phyloP scores from a whole-genome alignment of 2,797 vertebrate species.

The Gallirallus australis region DNA sequence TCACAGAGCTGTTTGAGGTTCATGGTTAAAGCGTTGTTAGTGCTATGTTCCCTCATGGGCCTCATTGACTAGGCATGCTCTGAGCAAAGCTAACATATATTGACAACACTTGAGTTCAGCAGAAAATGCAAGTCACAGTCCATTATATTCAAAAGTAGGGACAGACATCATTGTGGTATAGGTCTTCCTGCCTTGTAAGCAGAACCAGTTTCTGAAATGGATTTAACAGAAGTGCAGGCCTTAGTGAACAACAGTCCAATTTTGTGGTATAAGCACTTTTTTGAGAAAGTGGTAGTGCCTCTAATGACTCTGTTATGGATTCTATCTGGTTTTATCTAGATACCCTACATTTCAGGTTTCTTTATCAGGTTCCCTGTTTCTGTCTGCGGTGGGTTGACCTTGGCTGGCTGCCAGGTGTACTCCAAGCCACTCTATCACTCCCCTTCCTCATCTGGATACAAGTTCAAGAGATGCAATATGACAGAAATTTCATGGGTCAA shows the following conservation, averaged over 20 bases:
- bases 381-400: background rate
- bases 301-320: background rate
- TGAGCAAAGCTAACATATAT: background rate
- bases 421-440: background rate
- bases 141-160: background rate
- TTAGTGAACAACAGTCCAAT: background rate
- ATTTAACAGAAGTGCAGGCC: background rate
- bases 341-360: background rate
- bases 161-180: background rate
- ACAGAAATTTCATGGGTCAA: accelerated
- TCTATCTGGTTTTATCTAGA: background rate
- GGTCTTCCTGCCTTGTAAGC: background rate
- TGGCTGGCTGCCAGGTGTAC: accelerated
- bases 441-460: background rate
- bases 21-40: background rate
- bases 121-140: background rate
- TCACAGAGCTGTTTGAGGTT: background rate
- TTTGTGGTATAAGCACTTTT: background rate
- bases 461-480: background rate
- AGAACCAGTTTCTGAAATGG: background rate
- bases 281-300: background rate
- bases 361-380: background rate
- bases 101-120: background rate
- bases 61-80: background rate
- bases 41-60: background rate